A percentile compares a stretch with the other conserved stretches of the same genome.
These are phyloP conservation scores for Egretta garzetta DNA, from an alignment of 2,113 vertebrate species.

Conservation along the genomic window DNA sequence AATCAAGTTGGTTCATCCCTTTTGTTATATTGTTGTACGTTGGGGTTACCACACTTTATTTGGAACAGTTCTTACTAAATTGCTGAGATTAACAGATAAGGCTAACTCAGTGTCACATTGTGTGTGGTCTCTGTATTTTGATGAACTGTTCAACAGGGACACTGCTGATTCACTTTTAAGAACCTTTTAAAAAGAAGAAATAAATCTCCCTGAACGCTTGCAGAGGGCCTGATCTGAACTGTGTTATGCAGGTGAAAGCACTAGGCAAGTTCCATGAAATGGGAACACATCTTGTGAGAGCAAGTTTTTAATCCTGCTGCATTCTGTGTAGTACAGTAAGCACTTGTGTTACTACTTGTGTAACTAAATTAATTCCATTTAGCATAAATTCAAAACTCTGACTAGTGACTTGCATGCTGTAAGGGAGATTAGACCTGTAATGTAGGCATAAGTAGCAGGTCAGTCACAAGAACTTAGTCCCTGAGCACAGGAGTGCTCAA, in stretches of 20 bases:
- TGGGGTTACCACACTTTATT: not conserved
- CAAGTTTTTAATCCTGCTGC: not conserved
- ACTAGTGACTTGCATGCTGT: not conserved
- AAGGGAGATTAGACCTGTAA: not conserved
- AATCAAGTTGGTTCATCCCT: fast-evolving
- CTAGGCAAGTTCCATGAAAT: not conserved
- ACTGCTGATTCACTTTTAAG: not conserved
- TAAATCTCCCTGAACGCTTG: not conserved
- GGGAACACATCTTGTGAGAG: not conserved
- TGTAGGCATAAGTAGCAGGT: not conserved
- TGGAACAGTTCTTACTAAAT: not conserved
- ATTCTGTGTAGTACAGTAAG: not conserved
- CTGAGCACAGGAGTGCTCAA: not conserved
- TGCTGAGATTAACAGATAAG: not conserved
- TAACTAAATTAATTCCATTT: not conserved
- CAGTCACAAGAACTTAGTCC: not conserved
- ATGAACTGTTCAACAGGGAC: not conserved
- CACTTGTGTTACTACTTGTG: not conserved
- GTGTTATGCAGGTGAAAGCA: not conserved
- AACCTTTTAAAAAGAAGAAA: not conserved
- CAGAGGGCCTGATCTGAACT: not conserved
- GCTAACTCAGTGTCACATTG: not conserved
- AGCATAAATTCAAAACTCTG: not conserved
- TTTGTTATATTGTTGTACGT: not conserved
- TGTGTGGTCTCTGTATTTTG: not conserved